phyloP scores from a whole-genome alignment of 1,140 invertebrate species.

The Trichonephila clavipes region DNA sequence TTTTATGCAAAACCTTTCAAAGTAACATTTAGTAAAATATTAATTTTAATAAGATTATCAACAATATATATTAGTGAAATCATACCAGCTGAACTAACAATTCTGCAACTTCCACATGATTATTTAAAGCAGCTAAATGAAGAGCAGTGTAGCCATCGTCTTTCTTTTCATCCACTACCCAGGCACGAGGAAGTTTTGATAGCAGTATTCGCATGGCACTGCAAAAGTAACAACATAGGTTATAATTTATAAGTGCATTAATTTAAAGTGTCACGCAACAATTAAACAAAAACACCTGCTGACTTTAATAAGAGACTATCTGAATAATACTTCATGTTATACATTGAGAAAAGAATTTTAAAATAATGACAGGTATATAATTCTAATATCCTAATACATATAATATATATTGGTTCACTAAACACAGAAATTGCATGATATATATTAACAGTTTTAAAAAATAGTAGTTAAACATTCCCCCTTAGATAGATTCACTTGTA shows the following conservation, averaged over 20 bases:
- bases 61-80: neutral
- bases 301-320: too few relatives aligned
- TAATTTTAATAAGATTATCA: neutral
- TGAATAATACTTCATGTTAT: too few relatives aligned
- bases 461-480: too few relatives aligned
- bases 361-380: too few relatives aligned
- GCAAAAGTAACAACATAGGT: conserved; percentile 72
- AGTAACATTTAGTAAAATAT: neutral
- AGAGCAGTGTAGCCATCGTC: conserved; percentile 98
- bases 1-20: too few relatives aligned
- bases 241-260: neutral
- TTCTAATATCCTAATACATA: too few relatives aligned
- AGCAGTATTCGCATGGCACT: conserved; percentile 97
- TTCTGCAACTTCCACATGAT: conserved; percentile 98
- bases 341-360: too few relatives aligned
- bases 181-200: conserved; percentile 93
- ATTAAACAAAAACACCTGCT: too few relatives aligned
- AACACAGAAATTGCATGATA: too few relatives aligned
- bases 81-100: conserved; percentile 84
- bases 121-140: conserved; percentile 97
- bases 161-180: conserved; percentile 99
- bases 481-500: too few relatives aligned
- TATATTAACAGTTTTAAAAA: too few relatives aligned
- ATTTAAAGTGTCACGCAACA: neutral
- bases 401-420: too few relatives aligned